These are phyloP conservation scores for Cynodonichthys magdalenae DNA, from an alignment of 2,797 vertebrate genomes.

Conservation along the genomic window DNA sequence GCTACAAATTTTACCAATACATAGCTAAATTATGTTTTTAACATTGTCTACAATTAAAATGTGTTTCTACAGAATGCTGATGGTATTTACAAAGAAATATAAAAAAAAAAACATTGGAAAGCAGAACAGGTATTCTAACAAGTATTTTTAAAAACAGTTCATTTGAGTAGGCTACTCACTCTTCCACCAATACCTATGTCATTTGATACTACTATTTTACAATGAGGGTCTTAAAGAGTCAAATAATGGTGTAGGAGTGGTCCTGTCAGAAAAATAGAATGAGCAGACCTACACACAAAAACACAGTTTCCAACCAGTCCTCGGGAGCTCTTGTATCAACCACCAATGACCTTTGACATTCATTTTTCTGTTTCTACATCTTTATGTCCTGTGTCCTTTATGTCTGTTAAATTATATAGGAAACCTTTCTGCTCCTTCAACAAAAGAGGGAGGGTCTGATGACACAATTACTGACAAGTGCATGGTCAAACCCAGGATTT, in stretches of 20 bases:
- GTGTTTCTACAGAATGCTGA: too few species aligned
- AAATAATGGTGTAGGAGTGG: conserved; percentile 70
- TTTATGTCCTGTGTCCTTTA: conserved; percentile 1
- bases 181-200: conserved; percentile 28
- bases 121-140: too few species aligned
- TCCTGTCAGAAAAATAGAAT: conserved; percentile 50
- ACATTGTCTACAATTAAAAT: too few species aligned
- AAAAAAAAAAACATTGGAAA: background rate
- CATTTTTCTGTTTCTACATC: conserved; percentile 35
- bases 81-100: too few species aligned
- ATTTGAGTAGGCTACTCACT: conserved; percentile 6
- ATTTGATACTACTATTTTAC: conserved; percentile 55
- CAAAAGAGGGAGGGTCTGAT: conserved; percentile 52
- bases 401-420: conserved; percentile 31
- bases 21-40: too few species aligned
- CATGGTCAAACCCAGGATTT: conserved; percentile 33
- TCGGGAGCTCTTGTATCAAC: conserved; percentile 42
- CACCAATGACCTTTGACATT: conserved; percentile 47
- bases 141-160: too few species aligned
- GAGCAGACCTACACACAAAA: conserved; percentile 46
- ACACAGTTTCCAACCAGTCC: conserved; percentile 20
- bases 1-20: too few species aligned
- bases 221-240: conserved; percentile 46
- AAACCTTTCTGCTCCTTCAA: conserved; percentile 46
- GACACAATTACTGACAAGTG: conserved; percentile 30